Base-by-base conservation (phyloP, 2,888 invertebrate genomes). In the Habrosyne pyritoides region DNA sequence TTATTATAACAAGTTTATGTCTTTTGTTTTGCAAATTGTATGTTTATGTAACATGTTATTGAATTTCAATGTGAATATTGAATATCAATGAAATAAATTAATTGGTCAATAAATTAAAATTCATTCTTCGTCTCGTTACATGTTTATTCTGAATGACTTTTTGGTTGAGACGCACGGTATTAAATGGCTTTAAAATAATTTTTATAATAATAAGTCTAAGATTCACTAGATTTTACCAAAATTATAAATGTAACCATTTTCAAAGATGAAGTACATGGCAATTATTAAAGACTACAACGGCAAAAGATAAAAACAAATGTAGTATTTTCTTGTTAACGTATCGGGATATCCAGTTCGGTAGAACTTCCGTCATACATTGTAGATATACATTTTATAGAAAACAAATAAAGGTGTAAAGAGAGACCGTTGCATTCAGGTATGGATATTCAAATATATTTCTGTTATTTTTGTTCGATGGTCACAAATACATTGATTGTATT, bases 1-100 rank as follows among this genome's bases (percentile, higher is more conserved):
- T 54, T 51, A 54, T 54, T 54, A 54, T 51, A 30, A 28, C 50
- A 28, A 42, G 54, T 50, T 54, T 54, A 49, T 51, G 54, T 47
- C 46, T 51, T 51, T 54, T 54, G 51, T 51, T 51, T 51, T 51
- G 22, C 28, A 42, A 51, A 51, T 30, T n/a, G 42, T 50, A 26
- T 18, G 12, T 14, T 49, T 47, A 47, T 47, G 21, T 18, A n/a
- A 42, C 42, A 18, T n/a, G 42, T 47, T 47, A 47, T 7, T 47
- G 12, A 47, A 47, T 42, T 42, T 42, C 14, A 18, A 42, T 18
- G 14, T 42, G 3, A 5, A 14, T 18, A 14, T 14, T 36, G n/a
- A 2, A 14, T 14, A 18, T 33, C 5, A n/a, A 12, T 33, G 12
- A 33, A 33, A n/a, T 2, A 2, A 33, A 33, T 2, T 42, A 18